Base-by-base conservation (phyloP, 2,113 vertebrate species). In the Myotis yumanensis region DNA sequence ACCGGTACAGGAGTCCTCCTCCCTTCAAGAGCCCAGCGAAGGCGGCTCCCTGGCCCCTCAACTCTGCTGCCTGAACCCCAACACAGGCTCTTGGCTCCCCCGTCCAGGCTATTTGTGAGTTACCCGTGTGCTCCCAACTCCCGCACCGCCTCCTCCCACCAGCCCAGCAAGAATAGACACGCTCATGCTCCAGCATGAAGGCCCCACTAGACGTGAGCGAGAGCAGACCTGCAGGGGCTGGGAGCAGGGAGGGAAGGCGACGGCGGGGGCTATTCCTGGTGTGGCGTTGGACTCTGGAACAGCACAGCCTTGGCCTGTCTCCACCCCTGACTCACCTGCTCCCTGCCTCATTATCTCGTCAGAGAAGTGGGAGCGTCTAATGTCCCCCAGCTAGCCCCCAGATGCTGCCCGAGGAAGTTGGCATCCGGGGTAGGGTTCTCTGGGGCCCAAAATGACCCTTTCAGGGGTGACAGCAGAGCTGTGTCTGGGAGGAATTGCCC, bases 251-350 rank as follows among this genome's bases (percentile, higher is more conserved):
- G 95, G 90, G 95, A 96, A 96, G 83, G 86, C 93, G 95, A 93
- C 92, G 95, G 97, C 93, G 94, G 93, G 96, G 97, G 96, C 96
- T 97, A 97, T 97, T 97, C 95, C 95, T 96, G 96, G 97, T 86
- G 92, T 90, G 83, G 94, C 86, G 89, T 92, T 96, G 96, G 97
- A 97, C 97, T 97, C 96, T 97, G 95, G 86, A 92, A 57, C 86
- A 15, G 93, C 91, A 62, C 87, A 94, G 96, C 93, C 96, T 76
- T 79, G 43, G 71, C 92, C 57, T 35, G 52, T 95, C 93, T 85
- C 97, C 95, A 28, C 97, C 97, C 85, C 95, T 96, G 92, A 84
- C 95, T 96, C 97, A 97, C 96, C 97, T 97, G 97, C 93, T 97
- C 77, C 81, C 48, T 40, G 95, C 96, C 97, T 97, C 95, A 90